Conservation (phyloP, 2,888 invertebrate species). For the Hanleya hanleyi region DNA sequence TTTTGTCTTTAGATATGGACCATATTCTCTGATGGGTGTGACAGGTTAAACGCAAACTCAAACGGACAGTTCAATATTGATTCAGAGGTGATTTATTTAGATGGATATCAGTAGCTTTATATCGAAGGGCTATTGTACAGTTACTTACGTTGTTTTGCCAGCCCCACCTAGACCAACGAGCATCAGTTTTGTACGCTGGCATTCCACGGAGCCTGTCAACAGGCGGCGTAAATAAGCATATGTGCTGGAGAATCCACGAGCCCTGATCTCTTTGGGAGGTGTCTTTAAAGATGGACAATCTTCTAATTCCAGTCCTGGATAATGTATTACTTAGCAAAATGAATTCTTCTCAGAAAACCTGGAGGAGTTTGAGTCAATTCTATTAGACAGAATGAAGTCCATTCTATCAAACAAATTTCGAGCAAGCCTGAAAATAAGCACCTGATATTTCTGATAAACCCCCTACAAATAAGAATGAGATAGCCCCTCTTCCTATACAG, state of each 20-base stretch:
- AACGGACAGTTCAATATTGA: background rate
- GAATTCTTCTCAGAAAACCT: no score
- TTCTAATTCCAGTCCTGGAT: constrained; percentile 60
- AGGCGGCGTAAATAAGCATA: constrained; percentile 69
- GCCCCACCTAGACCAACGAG: constrained; percentile 72
- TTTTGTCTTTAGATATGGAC: no score
- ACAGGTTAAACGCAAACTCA: background rate
- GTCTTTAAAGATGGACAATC: constrained; percentile 67
- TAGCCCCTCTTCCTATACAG: no score
- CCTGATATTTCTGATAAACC: no score
- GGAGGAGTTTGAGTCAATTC: no score
- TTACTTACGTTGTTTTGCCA: constrained; percentile 68
- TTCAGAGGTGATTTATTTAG: background rate
- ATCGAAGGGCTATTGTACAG: background rate
- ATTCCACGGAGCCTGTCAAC: constrained; percentile 64
- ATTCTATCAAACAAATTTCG: no score
- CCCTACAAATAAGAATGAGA: no score
- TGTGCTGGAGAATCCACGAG: constrained; percentile 63
- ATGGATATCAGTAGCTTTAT: background rate
- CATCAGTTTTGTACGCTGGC: constrained; percentile 71
- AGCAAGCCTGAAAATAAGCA: no score
- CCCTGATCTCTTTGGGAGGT: constrained; percentile 69
- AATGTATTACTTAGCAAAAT: no score
- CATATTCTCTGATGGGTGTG: no score
- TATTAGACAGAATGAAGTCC: no score